Base-by-base conservation (phyloP, 2,888 invertebrate species). In the Mimas tiliae region DNA sequence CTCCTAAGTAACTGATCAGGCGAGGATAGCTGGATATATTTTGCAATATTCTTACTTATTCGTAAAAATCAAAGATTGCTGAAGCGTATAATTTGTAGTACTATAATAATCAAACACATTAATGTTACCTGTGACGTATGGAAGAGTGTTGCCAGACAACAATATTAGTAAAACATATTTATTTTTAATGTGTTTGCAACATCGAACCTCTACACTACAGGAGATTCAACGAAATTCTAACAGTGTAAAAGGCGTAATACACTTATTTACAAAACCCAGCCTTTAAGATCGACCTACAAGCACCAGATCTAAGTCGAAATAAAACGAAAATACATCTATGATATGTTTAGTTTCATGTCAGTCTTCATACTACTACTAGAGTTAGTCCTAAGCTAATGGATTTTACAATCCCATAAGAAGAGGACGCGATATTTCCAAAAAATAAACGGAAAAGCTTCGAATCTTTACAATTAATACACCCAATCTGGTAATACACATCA, bases 201-300 rank as follows among this genome's bases (percentile, higher is more conserved):
- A 80, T 62, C 67, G 47, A 63, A 73, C 68, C 68, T 65, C 74
- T 76, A 79, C 65, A 66, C 75, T 79, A 82, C 67, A 68, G 74
- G 74, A 79, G 76, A 74, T 70, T 81, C 69, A 85, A 81, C 68
- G 72, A 77, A 87, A 81, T 14, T 71, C 81, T 86, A 91, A 87
- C 78, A 88, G 89, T 91, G 90, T 90, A 88, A 89, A 89, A 90
- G 89, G 91, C 91, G 81, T 87, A 84, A 83, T 81, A 89, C 88
- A 90, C 86, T 84, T 93, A 91, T 92, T 87, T 93, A 93, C 91
- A 92, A 89, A 91, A 91, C 90, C 92, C 91, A 93, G 93, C 93
- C 91, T 92, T 90, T 87, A 86, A 91, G 90, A 91, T 92, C 93
- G 87, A 91, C 88, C 93, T 93, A 93, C 90, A 93, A 93, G 93